phyloP scores from a whole-genome alignment of 1,140 invertebrate genomes.

The Tetramorium parvispinum region DNA sequence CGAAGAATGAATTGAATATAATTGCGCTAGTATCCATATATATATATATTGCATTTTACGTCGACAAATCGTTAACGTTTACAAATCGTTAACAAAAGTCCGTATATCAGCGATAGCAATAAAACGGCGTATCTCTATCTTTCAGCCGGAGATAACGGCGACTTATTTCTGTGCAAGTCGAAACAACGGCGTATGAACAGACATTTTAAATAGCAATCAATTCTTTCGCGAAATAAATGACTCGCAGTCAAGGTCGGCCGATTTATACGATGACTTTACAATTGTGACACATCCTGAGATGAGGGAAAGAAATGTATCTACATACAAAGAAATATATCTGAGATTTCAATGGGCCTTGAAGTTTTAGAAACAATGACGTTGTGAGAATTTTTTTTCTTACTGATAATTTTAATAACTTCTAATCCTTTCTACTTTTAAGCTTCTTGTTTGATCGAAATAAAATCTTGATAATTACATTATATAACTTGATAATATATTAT shows the following conservation, averaged over 20 bases:
- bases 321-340: background rate
- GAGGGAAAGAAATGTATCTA: too few species aligned
- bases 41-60: too few species aligned
- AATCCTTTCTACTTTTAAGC: background rate
- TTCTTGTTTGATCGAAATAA: background rate
- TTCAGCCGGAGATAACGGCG: constrained; percentile 20
- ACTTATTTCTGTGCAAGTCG: background rate
- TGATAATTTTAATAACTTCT: background rate
- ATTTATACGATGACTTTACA: background rate
- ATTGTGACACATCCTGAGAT: background rate
- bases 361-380: background rate
- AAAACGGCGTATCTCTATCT: constrained; percentile 5
- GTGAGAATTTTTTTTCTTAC: background rate
- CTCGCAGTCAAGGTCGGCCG: background rate
- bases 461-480: too few species aligned
- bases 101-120: constrained; percentile 35
- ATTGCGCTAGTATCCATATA: background rate
- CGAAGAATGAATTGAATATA: constrained; percentile 14
- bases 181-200: background rate
- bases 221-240: background rate
- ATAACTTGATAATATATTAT: too few species aligned
- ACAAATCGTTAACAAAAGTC: constrained; percentile 25
- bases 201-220: background rate
- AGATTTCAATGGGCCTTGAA: background rate
- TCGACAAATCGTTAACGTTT: constrained; percentile 17